These are phyloP conservation scores for Anguilla rostrata DNA, from an alignment of 2,113 vertebrate species.

Conservation along the genomic window DNA sequence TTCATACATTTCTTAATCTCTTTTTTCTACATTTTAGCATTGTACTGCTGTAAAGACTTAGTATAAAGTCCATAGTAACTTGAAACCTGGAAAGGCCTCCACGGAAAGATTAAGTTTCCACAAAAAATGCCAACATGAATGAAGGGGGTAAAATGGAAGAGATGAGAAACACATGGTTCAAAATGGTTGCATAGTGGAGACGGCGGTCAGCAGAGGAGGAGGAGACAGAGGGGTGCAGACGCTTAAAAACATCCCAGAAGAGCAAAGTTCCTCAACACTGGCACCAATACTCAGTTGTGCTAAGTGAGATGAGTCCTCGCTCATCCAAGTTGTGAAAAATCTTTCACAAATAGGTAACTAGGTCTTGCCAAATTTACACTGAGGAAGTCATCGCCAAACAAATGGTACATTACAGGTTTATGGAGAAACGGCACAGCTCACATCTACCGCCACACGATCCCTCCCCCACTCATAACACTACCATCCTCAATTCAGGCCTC, in stretches of 20 bases:
- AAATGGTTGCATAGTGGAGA: slow-evolving; percentile 24
- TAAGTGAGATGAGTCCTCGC: neutral
- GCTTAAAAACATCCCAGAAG: slow-evolving; percentile 20
- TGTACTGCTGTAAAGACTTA: neutral
- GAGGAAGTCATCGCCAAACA: neutral
- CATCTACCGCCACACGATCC: neutral
- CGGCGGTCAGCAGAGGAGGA: slow-evolving; percentile 16
- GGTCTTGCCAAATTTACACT: neutral
- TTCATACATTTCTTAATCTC: neutral
- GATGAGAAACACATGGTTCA: slow-evolving; percentile 74
- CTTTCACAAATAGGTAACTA: neutral
- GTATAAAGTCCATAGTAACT: neutral
- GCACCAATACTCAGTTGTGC: neutral
- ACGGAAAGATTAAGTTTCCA: slow-evolving; percentile 57
- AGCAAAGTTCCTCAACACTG: slow-evolving; percentile 13
- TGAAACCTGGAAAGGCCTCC: slow-evolving; percentile 28
- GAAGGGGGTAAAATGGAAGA: slow-evolving; percentile 39
- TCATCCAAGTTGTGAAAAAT: neutral
- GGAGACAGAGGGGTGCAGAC: neutral
- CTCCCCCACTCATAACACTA: neutral
- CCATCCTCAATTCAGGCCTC: neutral
- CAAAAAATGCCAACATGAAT: slow-evolving; percentile 55
- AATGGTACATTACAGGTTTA: neutral
- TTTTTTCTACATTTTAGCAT: neutral
- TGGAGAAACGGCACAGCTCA: neutral